Base-by-base conservation (phyloP, 2,113 vertebrate species). In the Carettochelys insculpta region DNA sequence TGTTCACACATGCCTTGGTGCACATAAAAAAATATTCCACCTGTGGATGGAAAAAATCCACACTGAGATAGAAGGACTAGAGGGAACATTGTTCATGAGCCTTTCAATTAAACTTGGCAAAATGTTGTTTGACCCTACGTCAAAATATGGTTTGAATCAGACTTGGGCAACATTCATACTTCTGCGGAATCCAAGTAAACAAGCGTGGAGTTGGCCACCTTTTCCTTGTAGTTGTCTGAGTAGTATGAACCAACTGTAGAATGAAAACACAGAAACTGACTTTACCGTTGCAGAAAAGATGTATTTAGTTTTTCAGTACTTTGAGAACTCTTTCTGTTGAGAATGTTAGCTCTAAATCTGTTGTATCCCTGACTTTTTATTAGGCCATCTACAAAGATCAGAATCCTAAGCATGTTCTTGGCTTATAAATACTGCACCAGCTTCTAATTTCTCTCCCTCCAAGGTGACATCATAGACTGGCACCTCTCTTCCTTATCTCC, bases 301-400 rank as follows among this genome's bases (percentile, higher is more conserved):
- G 34, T 3, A 1, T 51, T 1, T 31, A 29, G 25, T 43, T 31
- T 83, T 52, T 54, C 51, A 3, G 0, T 2, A 53, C 43, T 52
- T 20, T 31, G 6, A 82, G 22, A 80, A 76, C 65, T 51, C 27
- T 29, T 14, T 43, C 48, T 68, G 38, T 22, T 38, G 71, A 82
- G 80, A 1, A 0, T 4, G 1, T 0, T 0, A 79, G 11, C 75
- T 8, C 78, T 71, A n/a, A 6, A 1, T 11, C 47, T 19, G 5
- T 25, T n/a, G 9, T 38, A 17, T 53, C 24, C 0, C 0, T 75
- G 71, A 22, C 43, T 75, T 45, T 5, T 2, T 58, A 86, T 38
- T 11, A 3, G 20, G 8, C 82, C 17, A 8, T 8, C 5, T 5
- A 48, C 41, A 12, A n/a, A 22, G 50, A 38, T 1, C 0, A 54